Percentiles rank a stretch among this genome's conserved stretches.
phyloP scores from a whole-genome alignment of 2,113 vertebrate species.

The Amphiprion ocellaris region DNA sequence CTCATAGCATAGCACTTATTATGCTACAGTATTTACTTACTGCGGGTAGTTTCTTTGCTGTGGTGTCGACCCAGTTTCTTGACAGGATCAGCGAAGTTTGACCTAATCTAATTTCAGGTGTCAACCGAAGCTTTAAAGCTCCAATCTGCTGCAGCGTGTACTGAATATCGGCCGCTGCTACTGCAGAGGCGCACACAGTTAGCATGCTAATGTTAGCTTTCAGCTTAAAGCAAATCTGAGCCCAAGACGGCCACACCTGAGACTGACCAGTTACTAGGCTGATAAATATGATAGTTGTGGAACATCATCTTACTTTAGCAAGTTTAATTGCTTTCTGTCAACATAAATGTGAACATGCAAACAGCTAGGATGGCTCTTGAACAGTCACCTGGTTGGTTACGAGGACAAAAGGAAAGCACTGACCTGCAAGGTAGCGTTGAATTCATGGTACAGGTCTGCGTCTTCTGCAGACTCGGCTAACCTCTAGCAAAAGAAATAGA shows the following conservation, averaged over 20 bases:
- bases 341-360: no score
- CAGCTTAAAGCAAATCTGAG: neutral
- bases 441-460: slow-evolving; percentile 94
- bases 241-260: neutral
- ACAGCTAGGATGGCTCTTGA: no score
- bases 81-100: slow-evolving; percentile 44
- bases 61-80: slow-evolving; percentile 36
- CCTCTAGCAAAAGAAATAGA: slow-evolving; percentile 79
- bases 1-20: neutral
- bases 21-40: neutral
- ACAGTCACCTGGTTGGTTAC: no score
- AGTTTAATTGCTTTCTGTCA: no score
- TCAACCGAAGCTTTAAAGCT: slow-evolving; percentile 43
- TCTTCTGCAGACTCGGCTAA: slow-evolving; percentile 95
- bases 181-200: neutral
- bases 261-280: neutral
- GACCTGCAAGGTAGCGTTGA: slow-evolving; percentile 91
- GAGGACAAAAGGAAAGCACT: neutral
- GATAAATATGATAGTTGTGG: no score
- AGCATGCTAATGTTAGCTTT: slow-evolving; percentile 1
- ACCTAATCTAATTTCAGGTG: slow-evolving; percentile 57
- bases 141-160: slow-evolving; percentile 9
- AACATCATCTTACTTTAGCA: no score
- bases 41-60: neutral
- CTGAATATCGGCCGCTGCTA: neutral